Base-by-base conservation (phyloP, 2,888 invertebrate species). In the Spilarctia lutea region DNA sequence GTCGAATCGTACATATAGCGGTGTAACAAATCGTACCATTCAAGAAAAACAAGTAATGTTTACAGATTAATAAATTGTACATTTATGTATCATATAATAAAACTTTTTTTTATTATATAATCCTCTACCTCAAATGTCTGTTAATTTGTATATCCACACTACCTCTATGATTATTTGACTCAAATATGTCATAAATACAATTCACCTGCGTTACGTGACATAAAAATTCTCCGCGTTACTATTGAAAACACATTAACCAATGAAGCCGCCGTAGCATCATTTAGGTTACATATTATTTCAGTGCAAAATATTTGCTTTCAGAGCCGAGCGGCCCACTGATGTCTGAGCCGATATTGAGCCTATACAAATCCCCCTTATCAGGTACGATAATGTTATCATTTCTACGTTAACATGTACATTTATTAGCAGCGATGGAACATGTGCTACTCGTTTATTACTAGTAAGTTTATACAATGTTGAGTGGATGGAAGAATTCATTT, bases 361-460 rank as follows among this genome's bases (percentile, higher is more conserved):
- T 96, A 85, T 95, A 93, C 93, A 95, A 96, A 94, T 93, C 95
- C 88, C 95, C 95, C 81, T 88, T 95, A 92, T 93, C 95, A 95
- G 95, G 95, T 95, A 94, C 83, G 88, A 79, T 86, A 81, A 73
- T 69, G 56, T 16, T 76, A 76, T 76, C 76, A 65, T 24, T 74
- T 73, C 68, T 76, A 76, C 73, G 76, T 65, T 65, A 76, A 75
- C 63, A 72, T 42, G 42, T 24, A 35, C 33, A 52, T 39, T 48
- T 68, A 42, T 70, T 48, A 74, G 52, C 45, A 33, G 45, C 45
- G 72, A 73, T 73, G 73, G 66, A 42, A 72, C 8, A 48, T 56
- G 45, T 63, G 60, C 74, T 70, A 70, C 73, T 73, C 35, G 11
- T 48, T 63, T 68, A n/a, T 48, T 63, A 67, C 52, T 33, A 42